These are phyloP conservation scores for Rhimphoctona megacephalus DNA, from an alignment of 2,888 invertebrate species.

Conservation along the genomic window DNA sequence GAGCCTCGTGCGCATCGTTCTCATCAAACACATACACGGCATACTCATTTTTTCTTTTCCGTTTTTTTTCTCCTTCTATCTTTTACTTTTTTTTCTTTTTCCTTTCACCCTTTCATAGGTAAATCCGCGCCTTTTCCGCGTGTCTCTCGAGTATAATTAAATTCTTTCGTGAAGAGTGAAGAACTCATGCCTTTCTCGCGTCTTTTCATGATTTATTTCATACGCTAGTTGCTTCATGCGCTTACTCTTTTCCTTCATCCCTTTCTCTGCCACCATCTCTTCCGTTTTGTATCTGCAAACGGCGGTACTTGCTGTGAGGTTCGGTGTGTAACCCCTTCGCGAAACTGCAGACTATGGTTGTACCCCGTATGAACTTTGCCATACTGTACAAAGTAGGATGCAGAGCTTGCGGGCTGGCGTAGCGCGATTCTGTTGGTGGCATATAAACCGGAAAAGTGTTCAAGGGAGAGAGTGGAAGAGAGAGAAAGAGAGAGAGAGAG, in stretches of 20 bases:
- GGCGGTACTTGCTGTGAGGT: slow-evolving; percentile 44
- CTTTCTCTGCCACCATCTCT: background rate
- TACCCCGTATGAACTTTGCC: slow-evolving; percentile 26
- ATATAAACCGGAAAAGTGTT: slow-evolving; percentile 62
- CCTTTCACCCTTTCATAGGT: slow-evolving; percentile 56
- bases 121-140: slow-evolving; percentile 64
- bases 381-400: slow-evolving; percentile 50
- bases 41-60: slow-evolving; percentile 13
- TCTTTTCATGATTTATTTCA: slow-evolving; percentile 69
- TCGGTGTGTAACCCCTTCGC: slow-evolving; percentile 56
- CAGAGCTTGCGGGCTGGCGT: slow-evolving; percentile 51
- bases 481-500: slow-evolving; percentile 21
- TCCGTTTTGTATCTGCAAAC: slow-evolving; percentile 38
- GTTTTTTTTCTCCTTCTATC: slow-evolving; percentile 3
- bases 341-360: slow-evolving; percentile 20
- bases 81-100: slow-evolving; percentile 31
- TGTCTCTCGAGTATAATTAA: slow-evolving; percentile 68
- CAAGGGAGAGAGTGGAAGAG: slow-evolving; percentile 3
- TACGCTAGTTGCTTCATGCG: slow-evolving; percentile 51
- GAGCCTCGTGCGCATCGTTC: slow-evolving; percentile 41
- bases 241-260: slow-evolving; percentile 23
- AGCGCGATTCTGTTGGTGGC: slow-evolving; percentile 53
- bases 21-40: slow-evolving; percentile 35
- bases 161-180: slow-evolving; percentile 64
- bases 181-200: slow-evolving; percentile 62